phyloP scores from a whole-genome alignment of 2,888 invertebrate species.

The Brachyptera putata region DNA sequence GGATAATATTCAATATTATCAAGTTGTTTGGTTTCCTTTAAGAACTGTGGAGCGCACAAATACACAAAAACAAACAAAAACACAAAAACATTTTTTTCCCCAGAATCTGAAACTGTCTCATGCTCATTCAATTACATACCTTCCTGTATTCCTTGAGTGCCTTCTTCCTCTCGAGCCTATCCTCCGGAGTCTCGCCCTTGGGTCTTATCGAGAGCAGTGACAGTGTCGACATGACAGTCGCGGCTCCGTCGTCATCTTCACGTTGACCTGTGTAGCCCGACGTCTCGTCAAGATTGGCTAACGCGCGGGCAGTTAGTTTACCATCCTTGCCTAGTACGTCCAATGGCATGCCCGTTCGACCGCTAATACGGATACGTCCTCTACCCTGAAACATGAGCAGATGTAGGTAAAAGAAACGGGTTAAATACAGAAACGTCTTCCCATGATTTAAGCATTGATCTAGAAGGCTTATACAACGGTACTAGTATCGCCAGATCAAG shows the following conservation, averaged over 20 bases:
- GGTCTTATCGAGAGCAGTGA: slow-evolving; percentile 47
- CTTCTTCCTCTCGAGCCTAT: slow-evolving; percentile 44
- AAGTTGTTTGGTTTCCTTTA: too few relatives aligned
- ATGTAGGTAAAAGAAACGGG: too few relatives aligned
- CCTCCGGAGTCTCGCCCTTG: slow-evolving; percentile 65
- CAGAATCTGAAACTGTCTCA: too few relatives aligned
- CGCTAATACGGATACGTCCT: slow-evolving; percentile 36
- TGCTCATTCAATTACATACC: too few relatives aligned
- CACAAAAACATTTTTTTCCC: slow-evolving; percentile 24
- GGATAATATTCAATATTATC: too few relatives aligned
- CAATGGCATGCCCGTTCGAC: slow-evolving; percentile 68
- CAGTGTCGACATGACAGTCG: slow-evolving; percentile 36
- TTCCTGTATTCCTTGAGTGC: slow-evolving; percentile 68
- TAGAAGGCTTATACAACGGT: too few relatives aligned
- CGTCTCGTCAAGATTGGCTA: slow-evolving; percentile 46
- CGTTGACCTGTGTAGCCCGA: slow-evolving; percentile 9
- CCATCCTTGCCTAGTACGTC: slow-evolving; percentile 57
- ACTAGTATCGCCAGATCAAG: too few relatives aligned
- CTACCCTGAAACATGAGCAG: slow-evolving; percentile 16
- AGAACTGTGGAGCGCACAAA: too few relatives aligned
- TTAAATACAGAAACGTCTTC: not conserved
- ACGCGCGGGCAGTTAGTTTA: slow-evolving; percentile 64
- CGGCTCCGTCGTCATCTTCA: slow-evolving; percentile 21
- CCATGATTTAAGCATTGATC: not conserved
- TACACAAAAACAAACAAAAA: too few relatives aligned